Evolutionary conservation across 2,113 vertebrate species (phyloP), one percentile per base, ranked within the genome.

Genomic region (Menidia beryllina): DNA sequence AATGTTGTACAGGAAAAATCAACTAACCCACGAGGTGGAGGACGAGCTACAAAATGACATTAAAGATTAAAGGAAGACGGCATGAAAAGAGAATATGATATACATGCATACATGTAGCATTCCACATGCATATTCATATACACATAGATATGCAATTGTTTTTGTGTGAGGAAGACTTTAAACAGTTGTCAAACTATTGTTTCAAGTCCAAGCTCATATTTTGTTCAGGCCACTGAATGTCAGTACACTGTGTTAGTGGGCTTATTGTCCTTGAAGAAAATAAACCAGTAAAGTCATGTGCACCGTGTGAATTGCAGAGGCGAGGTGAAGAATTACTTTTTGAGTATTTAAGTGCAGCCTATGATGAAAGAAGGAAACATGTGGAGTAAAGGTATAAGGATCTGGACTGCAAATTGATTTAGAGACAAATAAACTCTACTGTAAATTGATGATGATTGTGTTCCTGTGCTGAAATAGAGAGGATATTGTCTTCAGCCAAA

Each of bases 31-130:
- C 8, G 20, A 23, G 24, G 43, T 10, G 43, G 12, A 55, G 52
- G 23, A 41, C 27, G 48, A 25, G 21, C 30, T 53, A 45, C 10
- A 58, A 49, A 68, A 62, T 23, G 57, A 17, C 39, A n/a, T 38
- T 17, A 52, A 65, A 55, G 65, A 75, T 65, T 25, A 75, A 77
- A 65, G 27, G 26, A 25, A 9, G 25, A 65, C 6, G 23, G 52
- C 15, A n/a, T 39, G n/a, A 73, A 25, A 53, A 15, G 14, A 34
- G 26, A 54, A 39, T 3, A 34, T 26, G 19, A 39, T 43, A 66
- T 10, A 38, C 66, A 47, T 57, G 57, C 7, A 30, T 49, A n/a
- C 20, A 56, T 20, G 11, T n/a, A 27, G 2, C 14, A 20, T 7
- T 53, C 7, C 15, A 38, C 7, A 11, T 15, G n/a, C 17, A 58